phyloP scores from a whole-genome alignment of 2,888 invertebrate genomes.

The Philereme transversata region DNA sequence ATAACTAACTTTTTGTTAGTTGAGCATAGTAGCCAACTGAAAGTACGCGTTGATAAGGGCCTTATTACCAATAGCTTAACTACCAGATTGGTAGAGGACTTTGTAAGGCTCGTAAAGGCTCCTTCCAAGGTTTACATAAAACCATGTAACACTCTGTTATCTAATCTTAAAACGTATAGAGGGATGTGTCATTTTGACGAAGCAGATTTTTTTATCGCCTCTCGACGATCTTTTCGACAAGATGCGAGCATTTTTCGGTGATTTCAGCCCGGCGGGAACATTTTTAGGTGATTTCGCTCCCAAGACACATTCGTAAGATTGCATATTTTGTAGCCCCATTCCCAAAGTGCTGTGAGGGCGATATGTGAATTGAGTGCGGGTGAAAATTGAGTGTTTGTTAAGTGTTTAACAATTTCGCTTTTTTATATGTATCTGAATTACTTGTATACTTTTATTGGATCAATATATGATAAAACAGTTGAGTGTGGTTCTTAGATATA shows the following conservation, averaged over 20 bases:
- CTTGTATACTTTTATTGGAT: too few species aligned
- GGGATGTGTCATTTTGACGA: slow-evolving; percentile 44
- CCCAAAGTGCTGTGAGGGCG: slow-evolving; percentile 17
- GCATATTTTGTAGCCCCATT: slow-evolving; percentile 33
- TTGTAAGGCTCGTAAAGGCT: too few species aligned
- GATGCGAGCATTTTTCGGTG: slow-evolving; percentile 51
- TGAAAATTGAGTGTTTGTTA: slow-evolving; percentile 18
- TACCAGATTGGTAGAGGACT: too few species aligned
- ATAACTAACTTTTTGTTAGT: too few species aligned
- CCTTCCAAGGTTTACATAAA: slow-evolving; percentile 5
- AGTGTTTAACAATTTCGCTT: not conserved
- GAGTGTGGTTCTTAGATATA: too few species aligned
- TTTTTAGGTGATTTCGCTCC: slow-evolving; percentile 22
- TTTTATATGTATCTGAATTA: too few species aligned
- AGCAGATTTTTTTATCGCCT: slow-evolving; percentile 52
- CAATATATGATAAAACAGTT: too few species aligned
- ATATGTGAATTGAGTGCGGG: slow-evolving; percentile 15
- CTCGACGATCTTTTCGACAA: slow-evolving; percentile 33
- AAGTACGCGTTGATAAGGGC: too few species aligned
- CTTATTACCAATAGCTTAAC: too few species aligned
- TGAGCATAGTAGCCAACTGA: too few species aligned
- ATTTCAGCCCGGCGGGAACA: slow-evolving; percentile 41
- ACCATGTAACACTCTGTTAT: slow-evolving; percentile 37
- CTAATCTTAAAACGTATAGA: slow-evolving; percentile 52
- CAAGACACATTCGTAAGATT: slow-evolving; percentile 33